Evolutionary conservation across 2,888 invertebrate genomes (phyloP), one percentile per base, ranked within the genome.

Genomic region (Drosophila sordidapex): DNA sequence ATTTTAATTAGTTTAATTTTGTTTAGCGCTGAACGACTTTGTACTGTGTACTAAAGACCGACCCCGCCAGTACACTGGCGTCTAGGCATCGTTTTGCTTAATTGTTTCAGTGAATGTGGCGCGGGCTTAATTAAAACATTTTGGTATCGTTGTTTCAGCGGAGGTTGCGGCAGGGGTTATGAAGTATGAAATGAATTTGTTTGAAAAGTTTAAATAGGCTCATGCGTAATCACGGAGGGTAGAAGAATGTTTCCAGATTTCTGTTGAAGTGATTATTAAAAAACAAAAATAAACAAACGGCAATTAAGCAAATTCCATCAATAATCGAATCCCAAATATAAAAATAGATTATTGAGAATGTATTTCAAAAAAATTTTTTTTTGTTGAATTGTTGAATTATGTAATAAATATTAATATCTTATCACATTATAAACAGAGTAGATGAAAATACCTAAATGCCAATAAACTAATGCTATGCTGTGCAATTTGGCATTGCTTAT

Each of bases 1-100:
- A 83, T 83, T 82, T 79, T 71, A 82, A 83, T 83, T 83, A 81
- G 81, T 81, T 83, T 75, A 79, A 71, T 76, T 82, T 69, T 70
- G 73, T 65, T 61, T 38, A 62, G 64, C 66, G 61, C 58, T 58
- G 21, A 27, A 51, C 54, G 59, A 56, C 51, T 52, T 10, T 31
- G 31, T 3, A 54, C 46, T 56, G 61, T 21, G 21, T 29, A 21
- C 43, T 33, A 35, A 64, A 53, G 29, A 60, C 29, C 54, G 21
- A 43, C 43, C 43, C 43, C 43, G n/a, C 35, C 49, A 7, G 25
- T 29, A 31, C 15, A 27, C 53, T 65, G 68, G 56, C 46, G 46
- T 46, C 75, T 65, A 54, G 65, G 65, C 49, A 35, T 68, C 64
- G 54, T 64, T 74, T 66, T 40, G 60, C 64, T 62, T 74, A 75